Conservation (phyloP, 1,140 invertebrate genomes). For the Rhynchophorus ferrugineus region DNA sequence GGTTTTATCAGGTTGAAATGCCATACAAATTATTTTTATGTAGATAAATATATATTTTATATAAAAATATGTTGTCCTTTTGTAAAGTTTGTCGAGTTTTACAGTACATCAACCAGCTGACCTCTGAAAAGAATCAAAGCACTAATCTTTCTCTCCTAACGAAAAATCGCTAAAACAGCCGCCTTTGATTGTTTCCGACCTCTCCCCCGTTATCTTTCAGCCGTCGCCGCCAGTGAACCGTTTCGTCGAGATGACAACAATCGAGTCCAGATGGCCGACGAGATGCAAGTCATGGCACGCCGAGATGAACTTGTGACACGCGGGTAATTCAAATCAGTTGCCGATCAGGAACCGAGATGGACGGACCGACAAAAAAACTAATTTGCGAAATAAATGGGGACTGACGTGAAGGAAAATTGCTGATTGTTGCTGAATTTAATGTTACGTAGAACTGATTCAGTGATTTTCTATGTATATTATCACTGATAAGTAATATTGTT, state of each 20-base stretch:
- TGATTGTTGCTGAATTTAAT: too few species aligned
- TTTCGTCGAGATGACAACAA: slow-evolving; percentile 19
- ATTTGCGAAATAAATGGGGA: not conserved
- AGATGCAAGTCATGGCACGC: slow-evolving; percentile 20
- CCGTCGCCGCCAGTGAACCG: too few species aligned
- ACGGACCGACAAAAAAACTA: not conserved
- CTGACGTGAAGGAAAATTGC: not conserved
- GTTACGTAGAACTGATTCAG: too few species aligned
- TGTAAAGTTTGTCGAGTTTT: too few species aligned
- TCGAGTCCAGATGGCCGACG: slow-evolving; percentile 18
- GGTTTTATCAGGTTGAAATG: too few species aligned
- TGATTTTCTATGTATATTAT: too few species aligned
- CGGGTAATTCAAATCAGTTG: slow-evolving; percentile 21
- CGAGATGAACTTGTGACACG: slow-evolving; percentile 24
- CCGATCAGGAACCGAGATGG: slow-evolving; percentile 22
- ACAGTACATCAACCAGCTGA: too few species aligned
- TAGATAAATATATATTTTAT: too few species aligned
- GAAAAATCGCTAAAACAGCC: not conserved
- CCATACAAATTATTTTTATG: too few species aligned
- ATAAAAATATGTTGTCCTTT: too few species aligned
- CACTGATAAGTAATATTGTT: too few species aligned
- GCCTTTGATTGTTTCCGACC: not conserved
- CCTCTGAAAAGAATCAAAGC: too few species aligned
- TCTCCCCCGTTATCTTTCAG: not conserved
- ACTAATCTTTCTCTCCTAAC: not conserved